Conservation (phyloP, 2,113 vertebrate species). For the Sturnira hondurensis region DNA sequence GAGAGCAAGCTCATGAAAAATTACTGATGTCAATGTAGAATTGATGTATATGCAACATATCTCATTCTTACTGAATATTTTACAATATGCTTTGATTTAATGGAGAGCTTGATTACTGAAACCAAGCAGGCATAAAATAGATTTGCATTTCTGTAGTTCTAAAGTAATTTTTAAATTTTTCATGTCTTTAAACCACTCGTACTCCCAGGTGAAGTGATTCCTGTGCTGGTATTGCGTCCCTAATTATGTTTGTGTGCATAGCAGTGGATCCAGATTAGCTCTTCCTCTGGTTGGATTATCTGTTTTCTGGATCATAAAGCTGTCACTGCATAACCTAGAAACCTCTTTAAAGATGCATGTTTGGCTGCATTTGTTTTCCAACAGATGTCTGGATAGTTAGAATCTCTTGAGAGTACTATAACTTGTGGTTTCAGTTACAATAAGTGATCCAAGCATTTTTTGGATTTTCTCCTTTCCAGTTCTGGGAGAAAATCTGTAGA, state of each 20-base stretch:
- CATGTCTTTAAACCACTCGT: neutral
- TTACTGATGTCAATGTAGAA: neutral
- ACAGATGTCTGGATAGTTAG: constrained; percentile 83
- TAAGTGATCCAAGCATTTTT: constrained; percentile 57
- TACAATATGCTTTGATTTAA: constrained; percentile 7
- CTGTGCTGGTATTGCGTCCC: neutral
- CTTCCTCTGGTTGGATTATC: constrained; percentile 77
- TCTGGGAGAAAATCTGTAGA: constrained; percentile 57
- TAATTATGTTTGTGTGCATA: neutral
- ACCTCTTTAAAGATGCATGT: constrained; percentile 81
- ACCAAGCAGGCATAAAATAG: neutral
- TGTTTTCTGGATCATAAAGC: constrained; percentile 80
- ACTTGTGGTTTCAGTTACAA: constrained; percentile 73
- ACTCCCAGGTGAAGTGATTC: neutral
- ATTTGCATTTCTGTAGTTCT: neutral
- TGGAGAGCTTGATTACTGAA: constrained; percentile 1
- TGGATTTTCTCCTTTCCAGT: constrained; percentile 34
- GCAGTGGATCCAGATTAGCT: constrained; percentile 69
- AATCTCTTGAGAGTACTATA: constrained; percentile 76
- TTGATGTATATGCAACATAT: neutral
- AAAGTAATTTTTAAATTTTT: neutral
- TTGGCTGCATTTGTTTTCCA: constrained; percentile 82
- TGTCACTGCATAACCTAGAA: constrained; percentile 82
- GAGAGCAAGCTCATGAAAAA: neutral
- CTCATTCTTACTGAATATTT: neutral